A percentile compares a stretch with the other conserved stretches of the same genome.
Evolutionary conservation across 2,113 vertebrate species (phyloP).

Genomic region (Labrus mixtus): DNA sequence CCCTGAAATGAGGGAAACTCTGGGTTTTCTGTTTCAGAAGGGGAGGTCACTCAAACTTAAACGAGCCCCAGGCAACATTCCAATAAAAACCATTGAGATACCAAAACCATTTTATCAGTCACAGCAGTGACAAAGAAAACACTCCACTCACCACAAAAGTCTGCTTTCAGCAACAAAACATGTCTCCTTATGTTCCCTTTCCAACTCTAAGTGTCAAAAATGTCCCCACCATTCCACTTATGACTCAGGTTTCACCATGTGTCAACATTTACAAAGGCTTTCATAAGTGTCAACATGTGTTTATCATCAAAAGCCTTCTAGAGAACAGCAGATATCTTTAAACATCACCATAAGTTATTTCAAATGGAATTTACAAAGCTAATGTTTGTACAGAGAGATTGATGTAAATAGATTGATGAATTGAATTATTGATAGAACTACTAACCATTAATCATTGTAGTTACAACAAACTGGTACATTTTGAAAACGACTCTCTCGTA

Average conservation of each 20-base stretch:
- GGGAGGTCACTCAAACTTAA: too few relatives aligned
- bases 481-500: too few relatives aligned
- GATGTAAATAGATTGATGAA: too few relatives aligned
- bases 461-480: background rate
- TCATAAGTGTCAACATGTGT: conserved; percentile 1
- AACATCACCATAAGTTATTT: conserved; percentile 14
- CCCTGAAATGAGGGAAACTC: too few relatives aligned
- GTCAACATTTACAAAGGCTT: conserved; percentile 12
- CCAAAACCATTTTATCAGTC: conserved; percentile 4
- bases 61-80: too few relatives aligned
- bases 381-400: too few relatives aligned
- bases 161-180: conserved; percentile 22
- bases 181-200: background rate
- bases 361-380: background rate
- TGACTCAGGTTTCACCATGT: background rate
- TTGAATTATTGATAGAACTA: too few relatives aligned
- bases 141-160: background rate
- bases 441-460: too few relatives aligned
- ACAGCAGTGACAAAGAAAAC: conserved; percentile 10
- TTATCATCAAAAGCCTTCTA: background rate
- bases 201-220: background rate
- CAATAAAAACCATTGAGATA: too few relatives aligned
- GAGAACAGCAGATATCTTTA: background rate
- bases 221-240: background rate
- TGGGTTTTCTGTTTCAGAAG: too few relatives aligned